Evolutionary conservation across 2,113 vertebrate species (phyloP).

Genomic region (Mustelus asterias): DNA sequence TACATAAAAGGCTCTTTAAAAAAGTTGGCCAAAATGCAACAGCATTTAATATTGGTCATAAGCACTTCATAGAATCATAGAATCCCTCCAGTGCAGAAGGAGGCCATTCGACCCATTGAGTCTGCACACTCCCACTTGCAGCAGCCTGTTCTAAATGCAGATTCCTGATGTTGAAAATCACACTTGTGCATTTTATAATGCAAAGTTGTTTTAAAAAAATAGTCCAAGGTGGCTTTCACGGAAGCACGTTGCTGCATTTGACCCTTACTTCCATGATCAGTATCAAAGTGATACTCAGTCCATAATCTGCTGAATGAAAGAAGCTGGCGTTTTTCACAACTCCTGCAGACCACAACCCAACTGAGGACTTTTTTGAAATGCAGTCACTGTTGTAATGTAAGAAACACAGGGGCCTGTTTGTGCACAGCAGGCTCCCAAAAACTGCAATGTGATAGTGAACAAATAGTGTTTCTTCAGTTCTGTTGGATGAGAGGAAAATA

Average conservation of each 20-base stretch:
- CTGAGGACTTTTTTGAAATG: background rate
- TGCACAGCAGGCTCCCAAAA: background rate
- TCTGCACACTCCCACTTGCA: too few species aligned
- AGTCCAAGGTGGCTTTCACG: background rate
- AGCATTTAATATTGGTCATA: background rate
- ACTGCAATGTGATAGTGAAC: background rate
- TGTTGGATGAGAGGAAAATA: background rate
- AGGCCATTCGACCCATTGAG: too few species aligned
- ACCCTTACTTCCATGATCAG: background rate
- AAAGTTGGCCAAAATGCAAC: background rate
- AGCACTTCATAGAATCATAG: too few species aligned
- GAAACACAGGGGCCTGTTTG: background rate
- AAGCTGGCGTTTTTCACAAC: background rate
- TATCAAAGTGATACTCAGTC: too few species aligned
- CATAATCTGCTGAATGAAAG: background rate
- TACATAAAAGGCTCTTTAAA: background rate
- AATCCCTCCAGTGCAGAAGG: too few species aligned
- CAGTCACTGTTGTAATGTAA: background rate
- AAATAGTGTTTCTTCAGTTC: background rate
- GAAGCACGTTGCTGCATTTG: background rate
- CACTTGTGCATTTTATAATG: background rate
- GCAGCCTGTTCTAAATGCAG: too few species aligned
- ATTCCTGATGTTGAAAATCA: background rate
- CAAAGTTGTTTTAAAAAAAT: background rate
- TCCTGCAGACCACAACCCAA: background rate